These are phyloP conservation scores for Crotalus viridis DNA, from an alignment of 2,113 vertebrate species.

Conservation along the genomic window DNA sequence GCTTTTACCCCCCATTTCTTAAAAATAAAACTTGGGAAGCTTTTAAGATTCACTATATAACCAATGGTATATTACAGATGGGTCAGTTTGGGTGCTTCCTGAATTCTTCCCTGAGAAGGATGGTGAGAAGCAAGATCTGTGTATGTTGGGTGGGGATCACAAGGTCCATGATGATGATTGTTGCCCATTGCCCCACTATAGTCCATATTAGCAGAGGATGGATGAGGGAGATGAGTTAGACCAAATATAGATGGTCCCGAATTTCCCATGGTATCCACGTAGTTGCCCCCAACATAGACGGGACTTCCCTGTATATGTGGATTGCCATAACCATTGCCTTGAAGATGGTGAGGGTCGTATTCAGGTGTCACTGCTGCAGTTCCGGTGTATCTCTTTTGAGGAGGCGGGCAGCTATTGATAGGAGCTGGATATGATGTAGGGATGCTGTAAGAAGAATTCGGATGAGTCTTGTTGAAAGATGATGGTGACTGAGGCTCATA, in stretches of 20 bases:
- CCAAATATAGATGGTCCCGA: slow-evolving; percentile 92
- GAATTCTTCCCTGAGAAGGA: slow-evolving; percentile 99
- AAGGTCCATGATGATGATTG: slow-evolving; percentile 91
- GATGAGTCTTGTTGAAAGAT: slow-evolving; percentile 90
- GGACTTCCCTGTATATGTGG: slow-evolving; percentile 95
- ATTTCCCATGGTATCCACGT: slow-evolving; percentile 89
- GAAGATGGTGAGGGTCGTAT: slow-evolving; percentile 89
- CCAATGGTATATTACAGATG: slow-evolving; percentile 85
- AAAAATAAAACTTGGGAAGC: slow-evolving; percentile 45
- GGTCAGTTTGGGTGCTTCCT: slow-evolving; percentile 98
- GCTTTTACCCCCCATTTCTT: not conserved
- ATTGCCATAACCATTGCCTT: slow-evolving; percentile 91
- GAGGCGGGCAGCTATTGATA: slow-evolving; percentile 87
- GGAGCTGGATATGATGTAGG: slow-evolving; percentile 86
- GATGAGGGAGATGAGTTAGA: slow-evolving; percentile 89
- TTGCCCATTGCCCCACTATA: slow-evolving; percentile 90
- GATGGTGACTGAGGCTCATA: slow-evolving; percentile 93
- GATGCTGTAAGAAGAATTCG: slow-evolving; percentile 86
- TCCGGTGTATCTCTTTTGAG: slow-evolving; percentile 89
- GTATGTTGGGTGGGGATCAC: slow-evolving; percentile 91
- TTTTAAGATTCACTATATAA: slow-evolving; percentile 68
- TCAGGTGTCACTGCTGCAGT: slow-evolving; percentile 87
- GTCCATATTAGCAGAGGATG: slow-evolving; percentile 88
- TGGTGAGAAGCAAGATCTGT: slow-evolving; percentile 97
- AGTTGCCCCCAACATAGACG: slow-evolving; percentile 92